Evolutionary conservation across 2,888 invertebrate genomes (phyloP), one percentile per base, ranked within the genome.

Genomic region (Entomobrya proxima): DNA sequence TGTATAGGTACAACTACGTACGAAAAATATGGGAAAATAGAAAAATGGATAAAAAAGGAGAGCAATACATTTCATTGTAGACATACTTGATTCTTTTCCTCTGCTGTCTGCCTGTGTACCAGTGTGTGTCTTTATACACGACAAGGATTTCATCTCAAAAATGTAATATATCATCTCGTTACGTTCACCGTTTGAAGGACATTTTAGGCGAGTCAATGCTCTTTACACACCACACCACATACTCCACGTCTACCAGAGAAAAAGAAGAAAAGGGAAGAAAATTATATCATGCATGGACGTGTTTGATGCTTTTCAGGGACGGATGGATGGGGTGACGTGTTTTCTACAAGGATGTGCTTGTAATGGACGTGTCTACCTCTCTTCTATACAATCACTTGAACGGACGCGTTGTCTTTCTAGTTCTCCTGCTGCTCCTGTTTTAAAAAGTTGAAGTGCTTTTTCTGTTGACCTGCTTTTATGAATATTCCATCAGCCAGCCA

Each of bases 141-240:
- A 82, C 32, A 81, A 81, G 61, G 69, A 58, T 75, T 74, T 75
- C 35, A 47, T 6, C 52, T 83, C 37, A 21, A 32, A 50, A 77
- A 61, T 50, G 82, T 82, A 82, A 82, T 82, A 82, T 64, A 82
- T 82, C 82, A 82, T 82, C 82, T 82, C 74, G 82, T 82, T 75
- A 82, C 24, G 75, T 61, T 40, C 64, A 82, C 64, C 82, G 74
- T 75, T 81, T 75, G 75, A 82, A 82, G 75, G 82, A 82, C 82
- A 75, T 75, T 80, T 80, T 58, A 44, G 44, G 30, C 40, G 50
- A 82, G 75, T 75, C 82, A 82, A 74, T 75, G 75, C 80, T 67
- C 67, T 55, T 61, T 37, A 37, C 64, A 64, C 37, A n/a, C n/a
- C n/a, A 64, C 64, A 64, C 64, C 64, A n/a, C n/a, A 50, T n/a